Base-by-base conservation (phyloP, 1,140 invertebrate genomes). In the Bombus picipes region DNA sequence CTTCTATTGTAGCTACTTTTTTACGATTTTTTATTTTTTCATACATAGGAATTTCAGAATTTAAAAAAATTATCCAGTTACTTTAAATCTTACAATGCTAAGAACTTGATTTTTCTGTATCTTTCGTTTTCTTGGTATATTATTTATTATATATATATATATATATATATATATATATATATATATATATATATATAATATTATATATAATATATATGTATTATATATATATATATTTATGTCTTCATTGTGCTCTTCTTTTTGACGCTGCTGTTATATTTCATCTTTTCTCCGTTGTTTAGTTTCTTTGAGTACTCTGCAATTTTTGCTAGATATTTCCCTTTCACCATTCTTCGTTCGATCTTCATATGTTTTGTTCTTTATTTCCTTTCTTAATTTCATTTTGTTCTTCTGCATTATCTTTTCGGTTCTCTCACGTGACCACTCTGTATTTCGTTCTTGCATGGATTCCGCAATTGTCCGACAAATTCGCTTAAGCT, bases 401-500 rank as follows among this genome's bases (percentile, higher is more conserved):
- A 9, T 77, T 41, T 18, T 39, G 15, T 59, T 37, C 6, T 28
- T 75, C 53, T 25, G 6, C 3, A 34, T 75, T 15, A 76, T 59
- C 74, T n/a, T 59, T 76, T 39, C 25, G 37, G 10, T 9, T 43
- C 22, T n/a, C 3, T 34, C 25, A 22, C 65, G 39, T 34, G 72
- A 79, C 66, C 80, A 70, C 15, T 57, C 47, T 32, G 39, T 77
- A 10, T 39, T 34, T 41, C 59, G 25, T 76, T 62, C 41, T 53
- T 68, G 47, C 66, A 37, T 84, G 66, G 76, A 84, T 84, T 79
- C 68, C 41, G 43, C 22, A 72, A 77, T 37, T 79, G 47, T 77
- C 76, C 83, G 76, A 72, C 66, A 84, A 80, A 72, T 15, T 71
- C 66, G 76, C n/a, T 84, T 39, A 71, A 80, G 41, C 47, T 80